Conservation (phyloP, 2,113 vertebrate species). For the Lepus americanus region DNA sequence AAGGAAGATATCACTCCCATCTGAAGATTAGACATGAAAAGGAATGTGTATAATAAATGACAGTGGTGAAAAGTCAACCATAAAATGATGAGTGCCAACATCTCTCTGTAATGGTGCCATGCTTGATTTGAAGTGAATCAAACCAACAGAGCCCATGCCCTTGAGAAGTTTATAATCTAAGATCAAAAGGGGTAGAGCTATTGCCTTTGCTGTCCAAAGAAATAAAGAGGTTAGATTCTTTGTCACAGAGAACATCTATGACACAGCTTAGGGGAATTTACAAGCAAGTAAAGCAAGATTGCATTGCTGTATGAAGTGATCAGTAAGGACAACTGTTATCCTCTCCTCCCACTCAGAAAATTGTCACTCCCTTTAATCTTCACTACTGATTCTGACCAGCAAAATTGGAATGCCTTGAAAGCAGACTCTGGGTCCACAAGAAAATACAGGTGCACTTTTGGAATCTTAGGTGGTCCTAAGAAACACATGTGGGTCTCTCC, state of each 20-base stretch:
- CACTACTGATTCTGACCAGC: neutral
- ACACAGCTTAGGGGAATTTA: constrained; percentile 24
- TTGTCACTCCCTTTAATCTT: neutral
- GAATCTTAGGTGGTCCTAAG: neutral
- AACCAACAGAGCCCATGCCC: neutral
- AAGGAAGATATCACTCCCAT: too few species aligned
- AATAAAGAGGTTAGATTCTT: constrained; percentile 43
- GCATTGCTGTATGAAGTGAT: neutral
- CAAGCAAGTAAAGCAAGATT: constrained; percentile 18
- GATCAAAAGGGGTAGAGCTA: neutral
- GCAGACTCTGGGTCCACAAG: neutral
- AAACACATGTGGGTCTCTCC: neutral
- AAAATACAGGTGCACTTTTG: neutral
- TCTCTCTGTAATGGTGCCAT: neutral
- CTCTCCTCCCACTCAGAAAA: neutral
- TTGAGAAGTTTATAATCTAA: constrained; percentile 42
- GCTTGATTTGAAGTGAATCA: constrained; percentile 9
- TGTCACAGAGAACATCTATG: neutral
- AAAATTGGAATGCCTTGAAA: neutral
- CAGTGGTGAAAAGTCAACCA: neutral
- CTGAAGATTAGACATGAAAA: neutral
- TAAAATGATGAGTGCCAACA: neutral
- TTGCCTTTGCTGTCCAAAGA: neutral
- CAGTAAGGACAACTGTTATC: neutral
- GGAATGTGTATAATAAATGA: neutral